Conservation (phyloP, 2,113 vertebrate genomes). For the Corythaixoides concolor region DNA sequence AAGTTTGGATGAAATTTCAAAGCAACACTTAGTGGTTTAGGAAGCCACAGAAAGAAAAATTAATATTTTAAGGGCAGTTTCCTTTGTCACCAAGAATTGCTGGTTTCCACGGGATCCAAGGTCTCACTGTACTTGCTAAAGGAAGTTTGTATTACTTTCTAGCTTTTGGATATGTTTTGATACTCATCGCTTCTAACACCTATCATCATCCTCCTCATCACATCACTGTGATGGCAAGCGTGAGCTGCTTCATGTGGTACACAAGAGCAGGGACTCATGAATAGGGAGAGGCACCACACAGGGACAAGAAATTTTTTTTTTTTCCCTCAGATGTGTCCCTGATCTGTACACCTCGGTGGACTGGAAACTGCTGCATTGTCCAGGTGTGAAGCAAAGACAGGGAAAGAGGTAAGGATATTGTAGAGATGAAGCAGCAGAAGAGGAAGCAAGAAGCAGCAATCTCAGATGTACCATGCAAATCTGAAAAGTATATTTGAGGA, state of each 20-base stretch:
- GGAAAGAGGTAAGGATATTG: neutral
- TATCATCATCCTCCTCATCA: neutral
- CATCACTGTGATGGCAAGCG: neutral
- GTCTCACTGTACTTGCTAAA: neutral
- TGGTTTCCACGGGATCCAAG: neutral
- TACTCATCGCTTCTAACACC: neutral
- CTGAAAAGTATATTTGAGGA: neutral
- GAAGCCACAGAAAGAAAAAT: neutral
- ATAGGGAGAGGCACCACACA: neutral
- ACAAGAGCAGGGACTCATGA: neutral
- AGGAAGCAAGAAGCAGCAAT: neutral
- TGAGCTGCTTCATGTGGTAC: neutral
- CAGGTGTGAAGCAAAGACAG: neutral
- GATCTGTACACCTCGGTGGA: accelerated
- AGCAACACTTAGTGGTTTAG: neutral
- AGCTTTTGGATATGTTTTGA: neutral
- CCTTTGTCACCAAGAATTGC: neutral
- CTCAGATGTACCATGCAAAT: neutral
- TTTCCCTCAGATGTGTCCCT: neutral
- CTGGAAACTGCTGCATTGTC: neutral
- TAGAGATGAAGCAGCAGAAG: neutral
- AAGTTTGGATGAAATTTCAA: neutral
- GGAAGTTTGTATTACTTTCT: neutral
- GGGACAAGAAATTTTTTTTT: neutral
- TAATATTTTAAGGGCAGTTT: neutral